Evolutionary conservation across 2,113 vertebrate genomes (phyloP), one percentile per base, ranked within the genome.

Genomic region (Ceyx cyanopectus): DNA sequence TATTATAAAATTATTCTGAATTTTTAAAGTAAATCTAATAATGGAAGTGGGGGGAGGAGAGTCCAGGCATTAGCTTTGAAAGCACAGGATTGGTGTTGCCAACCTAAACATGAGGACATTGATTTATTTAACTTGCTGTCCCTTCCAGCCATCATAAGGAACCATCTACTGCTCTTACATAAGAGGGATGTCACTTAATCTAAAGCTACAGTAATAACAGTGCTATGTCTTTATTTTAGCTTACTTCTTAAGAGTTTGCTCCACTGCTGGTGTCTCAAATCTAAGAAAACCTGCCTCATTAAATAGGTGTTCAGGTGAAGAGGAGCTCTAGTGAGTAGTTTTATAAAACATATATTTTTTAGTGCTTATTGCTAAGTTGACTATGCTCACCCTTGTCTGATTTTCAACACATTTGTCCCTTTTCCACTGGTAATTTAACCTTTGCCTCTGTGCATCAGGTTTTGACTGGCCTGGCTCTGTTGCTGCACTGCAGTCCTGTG

Each of bases 1-100:
- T 76, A 37, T 75, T 89, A 70, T 2, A 5, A 87, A 92, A 76
- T 76, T 57, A 82, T 29, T 23, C 30, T 77, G 20, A 50, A 34
- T 78, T 84, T 92, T 81, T 81, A 1, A 50, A 84, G 30, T 70
- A 77, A 92, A 88, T 87, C 53, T 94, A 77, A 93, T 86, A 83
- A 78, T 63, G 24, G 24, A 21, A 54, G 10, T 14, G 19, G 40
- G 21, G 23, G 29, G 6, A 69, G 23, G 32, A 63, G 18, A 77
- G 27, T 41, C 32, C 32, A 70, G 32, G 29, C 73, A 65, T 23
- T 48, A 67, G 43, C 67, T 92, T 53, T 85, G 69, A 89, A 84
- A 84, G 62, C 57, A 68, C 17, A 41, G 53, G 29, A 87, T 27
- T 92, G 53, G 84, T 21, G 62, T 26, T 84, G 67, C 80, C 73